Conservation (phyloP, 2,888 invertebrate genomes). For the Drosophila maculinotata region DNA sequence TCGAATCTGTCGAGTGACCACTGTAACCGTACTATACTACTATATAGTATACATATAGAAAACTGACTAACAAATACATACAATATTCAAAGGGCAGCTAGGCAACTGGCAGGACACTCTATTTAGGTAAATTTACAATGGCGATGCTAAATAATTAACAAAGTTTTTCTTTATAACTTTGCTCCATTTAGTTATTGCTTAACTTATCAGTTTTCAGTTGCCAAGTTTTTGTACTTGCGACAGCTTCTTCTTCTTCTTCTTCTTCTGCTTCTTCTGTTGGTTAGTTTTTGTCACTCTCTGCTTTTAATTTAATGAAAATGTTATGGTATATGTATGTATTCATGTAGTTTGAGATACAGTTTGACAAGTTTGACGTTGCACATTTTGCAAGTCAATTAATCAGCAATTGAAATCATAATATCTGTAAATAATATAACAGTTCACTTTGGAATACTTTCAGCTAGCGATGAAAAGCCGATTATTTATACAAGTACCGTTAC, state of each 20-base stretch:
- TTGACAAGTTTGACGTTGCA: no score
- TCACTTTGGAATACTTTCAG: not conserved
- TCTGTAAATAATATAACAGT: not conserved
- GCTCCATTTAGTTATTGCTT: constrained; percentile 19
- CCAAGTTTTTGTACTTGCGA: constrained; percentile 13
- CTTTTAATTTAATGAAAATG: constrained; percentile 63
- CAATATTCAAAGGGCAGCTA: no score
- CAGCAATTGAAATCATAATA: not conserved
- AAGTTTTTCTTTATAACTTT: constrained; percentile 33
- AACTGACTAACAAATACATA: no score
- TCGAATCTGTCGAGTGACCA: no score
- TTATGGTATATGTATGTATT: not conserved
- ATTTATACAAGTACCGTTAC: not conserved
- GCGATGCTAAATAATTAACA: constrained; percentile 57
- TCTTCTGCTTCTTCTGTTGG: not conserved
- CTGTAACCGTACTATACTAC: no score
- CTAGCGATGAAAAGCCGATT: no score
- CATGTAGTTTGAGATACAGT: no score
- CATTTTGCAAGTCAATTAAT: not conserved
- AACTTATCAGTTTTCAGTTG: constrained; percentile 38
- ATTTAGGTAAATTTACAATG: constrained; percentile 33
- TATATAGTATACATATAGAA: no score
- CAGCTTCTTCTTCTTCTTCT: not conserved
- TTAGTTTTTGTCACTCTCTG: constrained; percentile 20
- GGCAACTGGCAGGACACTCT: constrained; percentile 15